Percentiles rank a stretch among this genome's conserved stretches.
Evolutionary conservation across 2,797 vertebrate genomes (phyloP).

Genomic region (Eulemur rubriventer): DNA sequence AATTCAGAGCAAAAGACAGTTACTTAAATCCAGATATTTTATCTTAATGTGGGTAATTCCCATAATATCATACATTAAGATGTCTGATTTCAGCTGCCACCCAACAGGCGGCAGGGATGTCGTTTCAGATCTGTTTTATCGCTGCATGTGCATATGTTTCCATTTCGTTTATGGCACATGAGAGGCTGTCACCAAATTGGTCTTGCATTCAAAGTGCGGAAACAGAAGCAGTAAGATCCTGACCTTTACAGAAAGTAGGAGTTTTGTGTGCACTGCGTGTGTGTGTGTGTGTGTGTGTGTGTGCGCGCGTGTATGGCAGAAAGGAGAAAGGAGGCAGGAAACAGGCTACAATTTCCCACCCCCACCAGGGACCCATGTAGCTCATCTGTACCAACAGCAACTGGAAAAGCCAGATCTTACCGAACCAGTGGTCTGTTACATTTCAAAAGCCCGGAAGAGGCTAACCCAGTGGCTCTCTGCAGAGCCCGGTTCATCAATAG

Average conservation of each 20-base stretch:
- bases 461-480: neutral
- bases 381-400: neutral
- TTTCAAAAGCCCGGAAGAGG: neutral
- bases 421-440: constrained; percentile 14
- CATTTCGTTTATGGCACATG: constrained; percentile 68
- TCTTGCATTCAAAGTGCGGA: constrained; percentile 51
- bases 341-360: neutral
- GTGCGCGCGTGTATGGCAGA: neutral
- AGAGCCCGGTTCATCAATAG: neutral
- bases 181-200: constrained; percentile 66
- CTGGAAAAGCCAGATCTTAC: constrained; percentile 26
- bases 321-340: neutral
- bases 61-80: constrained; percentile 80
- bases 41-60: constrained; percentile 79
- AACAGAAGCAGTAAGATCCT: constrained; percentile 36
- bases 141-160: constrained; percentile 75
- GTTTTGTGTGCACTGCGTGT: neutral
- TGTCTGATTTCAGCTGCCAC: constrained; percentile 80
- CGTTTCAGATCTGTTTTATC: constrained; percentile 70
- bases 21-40: constrained; percentile 81
- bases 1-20: constrained; percentile 75
- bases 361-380: neutral
- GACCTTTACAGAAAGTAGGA: constrained; percentile 24
- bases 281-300: neutral
- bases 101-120: constrained; percentile 72